Evolutionary conservation across 2,113 vertebrate species (phyloP).

Genomic region (Meriones unguiculatus): DNA sequence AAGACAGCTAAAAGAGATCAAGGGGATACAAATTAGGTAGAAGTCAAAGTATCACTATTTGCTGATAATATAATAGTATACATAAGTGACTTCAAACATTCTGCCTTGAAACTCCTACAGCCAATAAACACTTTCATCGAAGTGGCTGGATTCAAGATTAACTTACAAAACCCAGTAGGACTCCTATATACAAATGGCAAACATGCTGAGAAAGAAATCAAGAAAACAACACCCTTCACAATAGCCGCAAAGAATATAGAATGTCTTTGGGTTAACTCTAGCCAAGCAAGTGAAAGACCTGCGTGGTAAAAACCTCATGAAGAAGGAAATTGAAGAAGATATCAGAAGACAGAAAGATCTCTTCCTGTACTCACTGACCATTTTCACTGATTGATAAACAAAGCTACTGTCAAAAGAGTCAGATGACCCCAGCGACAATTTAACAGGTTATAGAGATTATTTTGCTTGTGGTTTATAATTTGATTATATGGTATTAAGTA

Average conservation of each 20-base stretch:
- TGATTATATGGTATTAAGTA: background rate
- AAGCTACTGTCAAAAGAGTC: background rate
- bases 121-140: background rate
- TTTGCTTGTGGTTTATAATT: slow-evolving; percentile 17
- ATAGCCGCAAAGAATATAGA: background rate
- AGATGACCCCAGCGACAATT: background rate
- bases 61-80: background rate
- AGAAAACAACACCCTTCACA: background rate
- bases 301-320: background rate
- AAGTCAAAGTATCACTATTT: background rate
- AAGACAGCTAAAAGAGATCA: background rate
- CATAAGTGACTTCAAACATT: background rate
- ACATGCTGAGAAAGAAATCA: background rate
- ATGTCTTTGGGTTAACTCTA: background rate
- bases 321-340: background rate
- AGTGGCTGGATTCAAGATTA: background rate
- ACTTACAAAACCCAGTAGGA: background rate
- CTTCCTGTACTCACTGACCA: background rate
- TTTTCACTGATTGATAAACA: slow-evolving; percentile 26
- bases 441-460: background rate
- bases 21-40: background rate
- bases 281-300: background rate
- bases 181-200: background rate
- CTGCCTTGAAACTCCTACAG: background rate
- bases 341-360: background rate